These are phyloP conservation scores for Lycia hirtaria DNA, from an alignment of 2,888 invertebrate genomes.

Conservation along the genomic window DNA sequence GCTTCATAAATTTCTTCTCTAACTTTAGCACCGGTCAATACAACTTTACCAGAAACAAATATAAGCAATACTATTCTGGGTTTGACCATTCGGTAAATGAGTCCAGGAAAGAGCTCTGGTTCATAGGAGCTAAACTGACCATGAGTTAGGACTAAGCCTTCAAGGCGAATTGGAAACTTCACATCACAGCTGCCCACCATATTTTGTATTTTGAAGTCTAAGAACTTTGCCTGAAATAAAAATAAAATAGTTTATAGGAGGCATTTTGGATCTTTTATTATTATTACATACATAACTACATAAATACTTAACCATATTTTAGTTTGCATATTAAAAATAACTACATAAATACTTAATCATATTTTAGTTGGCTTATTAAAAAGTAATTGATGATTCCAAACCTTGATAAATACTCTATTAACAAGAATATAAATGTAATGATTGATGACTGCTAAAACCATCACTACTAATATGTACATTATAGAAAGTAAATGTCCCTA, in stretches of 20 bases:
- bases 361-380: too few species aligned
- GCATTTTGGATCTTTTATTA: neutral
- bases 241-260: constrained; percentile 1
- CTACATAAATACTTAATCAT: too few species aligned
- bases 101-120: constrained; percentile 98
- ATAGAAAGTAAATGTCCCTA: too few species aligned
- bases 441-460: too few species aligned
- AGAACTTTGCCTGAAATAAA: constrained; percentile 89
- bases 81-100: constrained; percentile 99
- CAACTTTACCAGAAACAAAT: constrained; percentile 99
- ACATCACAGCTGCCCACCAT: constrained; percentile 93
- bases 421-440: too few species aligned
- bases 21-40: constrained; percentile 98
- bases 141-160: constrained; percentile 90
- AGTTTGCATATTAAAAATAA: too few species aligned
- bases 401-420: too few species aligned
- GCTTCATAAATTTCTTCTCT: constrained; percentile 97
- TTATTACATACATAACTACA: neutral
- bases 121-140: constrained; percentile 95
- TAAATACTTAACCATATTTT: too few species aligned
- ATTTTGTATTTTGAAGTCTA: constrained; percentile 93
- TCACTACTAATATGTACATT: too few species aligned
- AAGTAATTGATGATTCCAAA: too few species aligned
- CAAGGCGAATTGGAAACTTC: constrained; percentile 90
- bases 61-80: constrained; percentile 98